phyloP scores from a whole-genome alignment of 2,888 invertebrate genomes.

The Dasypogon diadema region DNA sequence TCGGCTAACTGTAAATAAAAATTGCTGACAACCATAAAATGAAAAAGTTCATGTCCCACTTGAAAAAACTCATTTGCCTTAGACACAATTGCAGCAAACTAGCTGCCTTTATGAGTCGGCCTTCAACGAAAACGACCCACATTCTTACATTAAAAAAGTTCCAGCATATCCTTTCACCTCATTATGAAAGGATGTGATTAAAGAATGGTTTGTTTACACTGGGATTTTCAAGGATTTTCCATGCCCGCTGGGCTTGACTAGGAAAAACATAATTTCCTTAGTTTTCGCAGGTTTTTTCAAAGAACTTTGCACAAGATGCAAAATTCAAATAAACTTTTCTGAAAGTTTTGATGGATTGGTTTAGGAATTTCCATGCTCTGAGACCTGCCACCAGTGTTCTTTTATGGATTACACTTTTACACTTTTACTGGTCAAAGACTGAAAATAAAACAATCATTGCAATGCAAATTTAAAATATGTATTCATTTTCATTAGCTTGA shows the following conservation, averaged over 20 bases:
- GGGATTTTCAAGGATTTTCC: constrained; percentile 14
- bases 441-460: too few species aligned
- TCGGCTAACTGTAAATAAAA: not conserved
- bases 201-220: constrained; percentile 11
- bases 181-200: constrained; percentile 38
- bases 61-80: constrained; percentile 32
- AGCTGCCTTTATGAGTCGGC: not conserved
- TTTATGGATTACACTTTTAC: too few species aligned
- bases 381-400: too few species aligned
- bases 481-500: too few species aligned
- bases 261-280: not conserved
- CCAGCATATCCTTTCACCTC: constrained; percentile 35
- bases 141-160: constrained; percentile 30
- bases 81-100: not conserved
- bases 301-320: not conserved
- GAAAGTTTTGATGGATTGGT: too few species aligned
- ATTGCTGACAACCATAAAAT: not conserved
- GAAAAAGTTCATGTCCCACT: constrained; percentile 10
- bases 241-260: not conserved
- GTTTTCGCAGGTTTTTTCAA: constrained; percentile 12
- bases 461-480: too few species aligned
- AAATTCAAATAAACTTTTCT: not conserved
- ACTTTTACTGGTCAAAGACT: too few species aligned
- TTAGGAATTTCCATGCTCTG: too few species aligned
- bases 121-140: constrained; percentile 30